Percentiles rank a stretch among this genome's conserved stretches.
phyloP scores from a whole-genome alignment of 2,113 vertebrate genomes.

The Colaptes auratus region DNA sequence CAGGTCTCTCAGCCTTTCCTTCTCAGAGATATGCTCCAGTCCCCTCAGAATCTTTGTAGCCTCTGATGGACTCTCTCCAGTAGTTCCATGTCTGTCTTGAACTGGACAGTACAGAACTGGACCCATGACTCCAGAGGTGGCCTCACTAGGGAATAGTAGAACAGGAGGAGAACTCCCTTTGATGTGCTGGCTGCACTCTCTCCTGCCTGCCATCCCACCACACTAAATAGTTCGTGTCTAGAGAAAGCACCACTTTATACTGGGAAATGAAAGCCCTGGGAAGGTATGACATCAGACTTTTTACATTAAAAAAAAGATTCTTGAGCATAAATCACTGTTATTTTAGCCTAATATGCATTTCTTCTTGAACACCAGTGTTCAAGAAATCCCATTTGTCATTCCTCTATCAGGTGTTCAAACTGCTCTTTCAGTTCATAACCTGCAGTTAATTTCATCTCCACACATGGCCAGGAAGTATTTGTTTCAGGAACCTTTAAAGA shows the following conservation, averaged over 20 bases:
- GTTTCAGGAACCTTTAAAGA: neutral
- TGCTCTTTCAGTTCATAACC: neutral
- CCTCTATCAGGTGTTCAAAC: neutral
- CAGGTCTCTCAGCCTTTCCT: too few species aligned
- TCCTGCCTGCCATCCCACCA: neutral
- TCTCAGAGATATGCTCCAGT: too few species aligned
- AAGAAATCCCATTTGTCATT: neutral
- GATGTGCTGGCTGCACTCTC: too few species aligned
- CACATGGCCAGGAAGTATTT: neutral
- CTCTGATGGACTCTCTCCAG: too few species aligned
- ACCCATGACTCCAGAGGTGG: too few species aligned
- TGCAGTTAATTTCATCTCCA: neutral
- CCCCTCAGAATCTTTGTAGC: too few species aligned
- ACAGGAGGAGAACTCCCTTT: too few species aligned
- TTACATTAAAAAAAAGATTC: neutral
- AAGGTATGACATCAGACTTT: fast-evolving
- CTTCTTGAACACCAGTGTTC: neutral
- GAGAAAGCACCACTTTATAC: neutral
- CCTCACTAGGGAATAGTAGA: too few species aligned
- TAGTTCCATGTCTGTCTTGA: too few species aligned
- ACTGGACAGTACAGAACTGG: too few species aligned
- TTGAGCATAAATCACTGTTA: fast-evolving
- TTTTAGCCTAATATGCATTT: fast-evolving
- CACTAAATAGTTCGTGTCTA: fast-evolving
- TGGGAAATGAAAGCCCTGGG: fast-evolving